Percentiles rank a stretch among this genome's conserved stretches.
Evolutionary conservation across 2,888 invertebrate species (phyloP).

Genomic region (Pterobdella sp.): DNA sequence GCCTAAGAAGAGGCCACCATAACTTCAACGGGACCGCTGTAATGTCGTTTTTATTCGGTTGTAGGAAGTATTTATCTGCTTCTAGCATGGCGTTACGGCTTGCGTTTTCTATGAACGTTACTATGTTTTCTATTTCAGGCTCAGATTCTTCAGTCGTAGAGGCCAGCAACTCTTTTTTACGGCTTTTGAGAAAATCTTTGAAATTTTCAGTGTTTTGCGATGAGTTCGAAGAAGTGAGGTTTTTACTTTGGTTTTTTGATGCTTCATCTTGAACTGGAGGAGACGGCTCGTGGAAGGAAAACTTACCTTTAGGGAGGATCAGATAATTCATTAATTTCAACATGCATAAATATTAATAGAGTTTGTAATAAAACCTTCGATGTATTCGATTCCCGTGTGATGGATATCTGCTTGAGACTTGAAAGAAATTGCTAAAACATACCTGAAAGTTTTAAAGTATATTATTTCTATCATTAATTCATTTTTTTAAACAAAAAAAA

Average conservation of each 20-base stretch:
- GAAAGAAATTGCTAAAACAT: conserved; percentile 24
- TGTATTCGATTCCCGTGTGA: conserved; percentile 25
- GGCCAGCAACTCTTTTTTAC: background rate
- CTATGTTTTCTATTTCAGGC: background rate
- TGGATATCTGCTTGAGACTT: conserved; percentile 19
- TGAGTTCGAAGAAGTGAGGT: background rate
- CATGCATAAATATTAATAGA: background rate
- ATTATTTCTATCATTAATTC: background rate
- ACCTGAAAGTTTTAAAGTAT: background rate
- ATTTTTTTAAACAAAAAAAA: background rate
- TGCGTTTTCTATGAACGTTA: conserved; percentile 24
- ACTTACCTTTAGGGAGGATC: background rate
- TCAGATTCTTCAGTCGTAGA: background rate
- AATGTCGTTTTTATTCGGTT: conserved; percentile 7
- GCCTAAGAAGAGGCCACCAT: conserved; percentile 21
- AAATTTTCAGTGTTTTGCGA: background rate
- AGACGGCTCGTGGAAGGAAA: conserved; percentile 20
- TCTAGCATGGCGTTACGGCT: conserved; percentile 3
- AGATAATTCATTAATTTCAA: background rate
- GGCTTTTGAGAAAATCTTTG: background rate
- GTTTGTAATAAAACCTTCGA: background rate
- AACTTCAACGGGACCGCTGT: conserved; percentile 20
- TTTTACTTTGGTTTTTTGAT: background rate
- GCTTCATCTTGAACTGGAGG: conserved; percentile 10
- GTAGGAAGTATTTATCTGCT: conserved; percentile 22